These are phyloP conservation scores for Hassar affinis DNA, from an alignment of 2,113 vertebrate genomes.

Conservation along the genomic window DNA sequence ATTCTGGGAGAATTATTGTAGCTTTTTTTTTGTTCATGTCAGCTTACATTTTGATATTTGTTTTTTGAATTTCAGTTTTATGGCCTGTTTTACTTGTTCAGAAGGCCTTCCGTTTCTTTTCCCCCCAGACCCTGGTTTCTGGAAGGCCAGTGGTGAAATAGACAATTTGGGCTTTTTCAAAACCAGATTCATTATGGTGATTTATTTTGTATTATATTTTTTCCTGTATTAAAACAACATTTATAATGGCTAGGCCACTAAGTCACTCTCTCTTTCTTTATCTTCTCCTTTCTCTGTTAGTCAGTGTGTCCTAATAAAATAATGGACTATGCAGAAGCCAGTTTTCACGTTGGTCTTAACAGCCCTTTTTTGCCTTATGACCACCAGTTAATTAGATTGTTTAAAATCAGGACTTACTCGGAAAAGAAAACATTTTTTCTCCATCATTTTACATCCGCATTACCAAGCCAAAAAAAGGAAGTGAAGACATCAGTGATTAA, in stretches of 20 bases:
- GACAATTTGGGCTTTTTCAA: conserved; percentile 4
- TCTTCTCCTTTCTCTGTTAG: conserved; percentile 1
- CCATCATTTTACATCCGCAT: conserved; percentile 23
- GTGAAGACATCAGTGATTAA: conserved; percentile 47
- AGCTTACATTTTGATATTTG: background rate
- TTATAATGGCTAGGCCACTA: background rate
- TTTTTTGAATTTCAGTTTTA: conserved; percentile 24
- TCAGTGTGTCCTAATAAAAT: conserved; percentile 65
- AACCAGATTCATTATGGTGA: background rate
- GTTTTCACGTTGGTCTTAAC: conserved; percentile 39
- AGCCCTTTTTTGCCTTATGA: conserved; percentile 6
- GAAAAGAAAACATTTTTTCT: conserved; percentile 32
- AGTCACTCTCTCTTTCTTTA: background rate
- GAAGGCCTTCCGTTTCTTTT: background rate
- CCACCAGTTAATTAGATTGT: conserved; percentile 29
- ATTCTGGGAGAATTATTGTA: conserved; percentile 14
- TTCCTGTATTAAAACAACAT: conserved; percentile 17
- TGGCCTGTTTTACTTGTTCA: conserved; percentile 2
- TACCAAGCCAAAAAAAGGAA: conserved; percentile 27
- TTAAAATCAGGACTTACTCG: conserved; percentile 31
- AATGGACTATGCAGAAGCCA: conserved; percentile 53
- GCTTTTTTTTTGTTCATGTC: conserved; percentile 1
- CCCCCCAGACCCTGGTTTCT: background rate
- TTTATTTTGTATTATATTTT: conserved; percentile 26
- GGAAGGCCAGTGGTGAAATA: background rate